Evolutionary conservation across 2,797 vertebrate genomes (phyloP).

Genomic region (Poeciliopsis gracilis): DNA sequence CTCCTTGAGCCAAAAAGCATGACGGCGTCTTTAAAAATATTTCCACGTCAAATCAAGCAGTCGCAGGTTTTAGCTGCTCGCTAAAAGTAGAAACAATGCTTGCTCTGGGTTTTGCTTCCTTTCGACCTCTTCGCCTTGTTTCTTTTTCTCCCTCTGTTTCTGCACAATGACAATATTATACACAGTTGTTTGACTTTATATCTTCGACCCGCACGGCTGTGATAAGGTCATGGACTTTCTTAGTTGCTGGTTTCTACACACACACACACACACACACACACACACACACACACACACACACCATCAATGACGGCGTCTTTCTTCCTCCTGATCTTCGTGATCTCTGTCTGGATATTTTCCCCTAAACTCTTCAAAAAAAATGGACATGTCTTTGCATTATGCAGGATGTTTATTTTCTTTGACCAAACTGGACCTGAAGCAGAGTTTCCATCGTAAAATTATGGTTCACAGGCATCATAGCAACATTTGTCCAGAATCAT

Average conservation of each 20-base stretch:
- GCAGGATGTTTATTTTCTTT: not conserved
- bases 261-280: not conserved
- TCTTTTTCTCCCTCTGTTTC: slow-evolving; percentile 27
- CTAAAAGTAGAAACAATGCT: not conserved
- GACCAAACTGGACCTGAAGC: slow-evolving; percentile 10
- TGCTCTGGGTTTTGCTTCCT: slow-evolving; percentile 2
- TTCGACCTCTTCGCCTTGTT: slow-evolving; percentile 16
- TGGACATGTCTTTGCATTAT: slow-evolving; percentile 21
- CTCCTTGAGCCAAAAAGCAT: not conserved
- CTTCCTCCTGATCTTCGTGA: slow-evolving; percentile 19
- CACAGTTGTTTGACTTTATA: slow-evolving; percentile 54
- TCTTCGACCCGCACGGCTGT: slow-evolving; percentile 56
- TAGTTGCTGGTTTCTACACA: slow-evolving; percentile 29
- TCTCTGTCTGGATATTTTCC: not conserved
- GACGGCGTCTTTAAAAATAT: not conserved
- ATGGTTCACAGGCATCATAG: too few species aligned
- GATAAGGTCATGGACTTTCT: slow-evolving; percentile 59
- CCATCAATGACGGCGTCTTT: slow-evolving; percentile 54
- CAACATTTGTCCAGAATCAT: too few species aligned
- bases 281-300: not conserved
- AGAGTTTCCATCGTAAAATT: not conserved
- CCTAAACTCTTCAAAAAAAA: not conserved
- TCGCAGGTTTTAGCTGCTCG: not conserved
- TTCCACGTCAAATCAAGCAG: not conserved
- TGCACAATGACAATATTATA: slow-evolving; percentile 52